Base-by-base conservation (phyloP, 30 jellyfish, hydroid and myxozoan genomes). In the Aurelia sp. region DNA sequence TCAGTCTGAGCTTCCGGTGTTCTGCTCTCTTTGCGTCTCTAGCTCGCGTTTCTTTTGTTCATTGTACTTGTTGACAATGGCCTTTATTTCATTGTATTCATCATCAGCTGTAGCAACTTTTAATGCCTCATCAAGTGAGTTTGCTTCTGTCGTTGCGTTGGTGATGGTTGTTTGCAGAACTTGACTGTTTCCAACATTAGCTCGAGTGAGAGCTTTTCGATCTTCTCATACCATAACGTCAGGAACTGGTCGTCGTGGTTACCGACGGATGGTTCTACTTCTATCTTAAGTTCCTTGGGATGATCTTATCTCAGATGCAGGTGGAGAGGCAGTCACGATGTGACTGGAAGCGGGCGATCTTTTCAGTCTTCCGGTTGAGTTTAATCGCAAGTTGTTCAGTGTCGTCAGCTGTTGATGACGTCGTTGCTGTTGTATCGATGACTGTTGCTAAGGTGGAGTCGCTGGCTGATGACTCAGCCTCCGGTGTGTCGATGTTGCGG, bases 231-330 rank as follows among this genome's bases (percentile, higher is more conserved):
- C 82, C 82, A 71, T 0, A 41, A 33, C 20, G 19, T 18, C 82
- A 70, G 24, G 38, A 70, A 70, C 10, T 24, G 47, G 40, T 70
- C 81, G 66, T 70, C 66, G 53, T 70, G 81, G 33, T 70, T 70
- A 64, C 81, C 81, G 38, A 70, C 33, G 13, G 81, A 70, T 8
- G 81, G 66, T 15, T 70, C 81, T 35, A 70, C 3, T 38, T 30
- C 61, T 7, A 21, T 27, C 33, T 27, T 27, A 27, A 27, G 33
- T 27, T 27, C 33, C 33, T 27, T 27, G 33, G 33, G 33, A 70
- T 47, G 18, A 38, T 18, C 53, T 70, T 10, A 3, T 70, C 81
- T 15, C 48, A 3, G 30, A 70, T 31, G 81, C 81, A 70, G 11
- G 63, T 40, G 19, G 27, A 2, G 22, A 70, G 48, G 66, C 0